Conservation (phyloP, 2,113 vertebrate species). For the Alexandromys fortis region DNA sequence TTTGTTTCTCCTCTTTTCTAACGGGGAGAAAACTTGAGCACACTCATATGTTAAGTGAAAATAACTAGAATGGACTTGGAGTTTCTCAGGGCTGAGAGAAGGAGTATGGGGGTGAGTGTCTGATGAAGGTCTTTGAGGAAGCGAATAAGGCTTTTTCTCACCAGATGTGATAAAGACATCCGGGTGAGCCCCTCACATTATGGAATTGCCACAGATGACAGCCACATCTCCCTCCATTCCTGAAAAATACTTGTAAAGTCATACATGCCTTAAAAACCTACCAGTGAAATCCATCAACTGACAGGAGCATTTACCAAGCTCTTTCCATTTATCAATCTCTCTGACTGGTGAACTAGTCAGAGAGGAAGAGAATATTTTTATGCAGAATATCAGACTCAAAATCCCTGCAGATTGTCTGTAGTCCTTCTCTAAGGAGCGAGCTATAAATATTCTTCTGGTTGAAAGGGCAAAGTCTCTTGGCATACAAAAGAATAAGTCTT, state of each 20-base stretch:
- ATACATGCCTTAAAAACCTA: constrained; percentile 9
- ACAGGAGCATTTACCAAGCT: background rate
- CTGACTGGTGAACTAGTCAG: background rate
- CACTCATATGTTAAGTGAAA: background rate
- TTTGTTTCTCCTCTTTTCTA: background rate
- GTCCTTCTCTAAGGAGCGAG: background rate
- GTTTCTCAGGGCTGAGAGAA: background rate
- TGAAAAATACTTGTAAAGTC: constrained; percentile 12
- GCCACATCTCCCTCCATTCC: background rate
- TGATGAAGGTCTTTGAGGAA: background rate
- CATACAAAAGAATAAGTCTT: background rate
- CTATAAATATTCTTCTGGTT: background rate
- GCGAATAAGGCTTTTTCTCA: background rate
- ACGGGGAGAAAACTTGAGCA: background rate
- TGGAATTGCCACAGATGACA: background rate
- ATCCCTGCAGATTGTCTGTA: background rate
- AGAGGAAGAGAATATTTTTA: background rate
- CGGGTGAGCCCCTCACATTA: background rate
- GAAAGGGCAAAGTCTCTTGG: background rate
- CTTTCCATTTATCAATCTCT: background rate
- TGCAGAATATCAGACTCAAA: background rate
- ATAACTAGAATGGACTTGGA: background rate
- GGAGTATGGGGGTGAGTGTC: background rate
- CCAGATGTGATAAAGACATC: background rate
- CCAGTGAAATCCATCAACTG: background rate